Evolutionary conservation across 2,888 invertebrate species (phyloP), one percentile per base, ranked within the genome.

Genomic region (Periphyllus acericola): DNA sequence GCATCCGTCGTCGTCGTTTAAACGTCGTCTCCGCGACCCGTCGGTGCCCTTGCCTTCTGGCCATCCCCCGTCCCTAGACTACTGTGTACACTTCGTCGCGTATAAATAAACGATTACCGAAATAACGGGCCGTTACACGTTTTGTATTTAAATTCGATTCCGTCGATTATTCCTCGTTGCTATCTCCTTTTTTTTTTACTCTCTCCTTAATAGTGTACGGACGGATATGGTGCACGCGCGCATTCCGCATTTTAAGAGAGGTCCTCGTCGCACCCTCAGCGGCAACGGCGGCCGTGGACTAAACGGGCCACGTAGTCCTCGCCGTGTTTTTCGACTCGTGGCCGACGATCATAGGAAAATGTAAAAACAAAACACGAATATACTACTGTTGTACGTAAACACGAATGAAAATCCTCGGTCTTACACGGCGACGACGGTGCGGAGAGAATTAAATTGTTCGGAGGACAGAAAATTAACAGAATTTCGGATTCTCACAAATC

Each of bases 71-170:
- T 32, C 29, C 32, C 71, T 2, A 71, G 2, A 71, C 32, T 25
- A 60, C 60, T 17, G 14, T 52, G 14, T 71, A 25, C 9, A 60
- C 46, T 46, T 46, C 14, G 83, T 25, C n/a, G 14, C n/a, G 36
- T 74, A 87, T 87, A 87, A 87, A 87, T 74, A 87, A 87, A 87
- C 87, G 87, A 87, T 87, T 87, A 87, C 74, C 34, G 60, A 87
- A 80, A 74, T 52, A 81, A 74, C 71, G 74, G 79, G 80, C 80
- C 79, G 79, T 86, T 86, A 81, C 74, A 81, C 80, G 80, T 75
- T 87, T 81, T 55, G 87, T 87, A 87, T 87, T 87, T 87, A 81
- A 87, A 87, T 87, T 87, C 81, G 87, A 87, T 81, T 34, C 32
- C 74, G 81, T 81, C 87, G 87, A 87, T 87, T 87, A 81, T 60